Evolutionary conservation across 92 coral and sea anemone genomes (phyloP), one percentile per base, ranked within the genome.

Genomic region (Plumapathes pennacea): DNA sequence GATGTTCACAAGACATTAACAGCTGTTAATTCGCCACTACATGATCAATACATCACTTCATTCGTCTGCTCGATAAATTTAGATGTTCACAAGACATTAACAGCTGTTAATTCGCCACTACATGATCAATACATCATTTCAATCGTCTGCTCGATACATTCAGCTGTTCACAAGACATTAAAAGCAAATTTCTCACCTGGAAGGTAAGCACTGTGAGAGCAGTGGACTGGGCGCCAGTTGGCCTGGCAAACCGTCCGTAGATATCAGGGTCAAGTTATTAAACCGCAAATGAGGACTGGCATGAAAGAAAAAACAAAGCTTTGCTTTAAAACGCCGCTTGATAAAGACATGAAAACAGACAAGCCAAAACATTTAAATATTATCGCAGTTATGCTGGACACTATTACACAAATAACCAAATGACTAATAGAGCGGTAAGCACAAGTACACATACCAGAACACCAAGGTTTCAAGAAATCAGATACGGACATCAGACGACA

Each of bases 401-500:
- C n/a, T n/a, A n/a, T n/a, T n/a, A n/a, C n/a, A n/a, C n/a, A n/a
- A n/a, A n/a, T n/a, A n/a, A n/a, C n/a, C n/a, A n/a, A n/a, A n/a
- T n/a, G n/a, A n/a, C n/a, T n/a, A n/a, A n/a, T n/a, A n/a, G n/a
- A n/a, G n/a, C n/a, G n/a, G n/a, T n/a, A n/a, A n/a, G n/a, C n/a
- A n/a, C n/a, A n/a, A n/a, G n/a, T n/a, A n/a, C n/a, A n/a, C n/a
- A 48, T 33, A 94, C 99, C 99, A 94, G 57, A 89, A 94, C 37
- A 86, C 77, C 33, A 94, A 83, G 33, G 89, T 81, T 67, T 94
- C 97, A 49, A 94, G 70, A 26, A 94, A 89, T 18, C 94, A 80
- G 18, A 94, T 63, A 5, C 99, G 94, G 34, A 90, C 91, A 61
- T 94, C 96, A 4, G 96, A 94, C n/a, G 99, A n/a, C n/a, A n/a